phyloP scores from a whole-genome alignment of 1,140 invertebrate genomes.

The Drosophila nebulosa region DNA sequence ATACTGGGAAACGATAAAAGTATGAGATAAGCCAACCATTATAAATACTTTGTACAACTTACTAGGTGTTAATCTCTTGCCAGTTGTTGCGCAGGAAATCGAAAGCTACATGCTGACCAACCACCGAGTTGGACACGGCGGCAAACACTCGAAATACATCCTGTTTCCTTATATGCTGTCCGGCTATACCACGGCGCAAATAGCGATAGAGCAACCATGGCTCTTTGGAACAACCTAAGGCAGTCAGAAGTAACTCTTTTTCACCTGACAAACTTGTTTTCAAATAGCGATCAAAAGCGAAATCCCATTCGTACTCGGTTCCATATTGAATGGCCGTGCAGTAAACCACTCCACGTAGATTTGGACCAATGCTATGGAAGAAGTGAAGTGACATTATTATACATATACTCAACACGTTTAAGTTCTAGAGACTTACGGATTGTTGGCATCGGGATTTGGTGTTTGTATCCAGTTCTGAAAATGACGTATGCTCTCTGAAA shows the following conservation, averaged over 20 bases:
- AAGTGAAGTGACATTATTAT: neutral
- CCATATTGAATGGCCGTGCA: conserved; percentile 92
- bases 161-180: conserved; percentile 90
- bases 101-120: conserved; percentile 88
- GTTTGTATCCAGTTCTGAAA: conserved; percentile 87
- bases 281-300: conserved; percentile 89
- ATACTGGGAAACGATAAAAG: conserved; percentile 82
- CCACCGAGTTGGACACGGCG: conserved; percentile 86
- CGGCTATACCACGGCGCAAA: conserved; percentile 86
- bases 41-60: conserved; percentile 75
- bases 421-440: conserved; percentile 84
- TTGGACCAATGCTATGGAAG: conserved; percentile 85
- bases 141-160: conserved; percentile 88
- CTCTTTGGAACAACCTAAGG: conserved; percentile 89
- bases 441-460: conserved; percentile 86
- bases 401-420: neutral
- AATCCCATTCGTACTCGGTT: conserved; percentile 91
- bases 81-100: conserved; percentile 89
- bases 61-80: conserved; percentile 87
- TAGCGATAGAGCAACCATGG: conserved; percentile 90
- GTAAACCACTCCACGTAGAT: conserved; percentile 90
- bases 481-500: conserved; percentile 85
- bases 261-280: conserved; percentile 89
- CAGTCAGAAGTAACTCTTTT: conserved; percentile 87
- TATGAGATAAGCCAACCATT: neutral